Evolutionary conservation across 2,113 vertebrate genomes (phyloP), one percentile per base, ranked within the genome.

Genomic region (Camarhynchus parvulus): DNA sequence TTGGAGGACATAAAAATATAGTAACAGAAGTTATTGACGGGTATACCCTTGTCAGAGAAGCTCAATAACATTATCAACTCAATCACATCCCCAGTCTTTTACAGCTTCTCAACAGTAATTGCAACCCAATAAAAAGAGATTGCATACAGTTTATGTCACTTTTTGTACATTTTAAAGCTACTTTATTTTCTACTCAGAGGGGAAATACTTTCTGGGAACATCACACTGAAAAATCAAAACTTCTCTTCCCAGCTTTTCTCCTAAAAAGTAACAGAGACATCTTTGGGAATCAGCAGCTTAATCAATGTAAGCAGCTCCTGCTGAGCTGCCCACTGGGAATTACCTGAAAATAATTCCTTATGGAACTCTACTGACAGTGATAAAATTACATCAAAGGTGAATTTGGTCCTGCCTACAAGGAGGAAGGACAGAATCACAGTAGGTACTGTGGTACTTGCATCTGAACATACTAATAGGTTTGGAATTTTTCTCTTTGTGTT

Each of bases 41-140:
- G 31, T 56, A 24, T 55, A 72, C 25, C 50, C 81, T 82, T 85
- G 41, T 94, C 66, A 83, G 70, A 92, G 75, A 80, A 94, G 33
- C 55, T 91, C 81, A 76, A 50, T 58, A 91, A 74, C n/a, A 39
- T 87, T 84, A 89, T 47, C n/a, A 94, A 79, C 46, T 77, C 92
- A 90, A 93, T 90, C 69, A 81, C 22, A 81, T 92, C 11, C 49
- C 24, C 7, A 85, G 63, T 37, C 41, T 83, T 89, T 85, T 87
- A 94, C 37, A 92, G 74, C n/a, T 76, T 89, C 30, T 33, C 50
- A 82, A 68, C 24, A 72, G 41, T 69, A 91, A 64, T 50, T 50
- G 70, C 79, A 92, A 44, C 39, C 10, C 15, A 59, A 68, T 84
- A 87, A 41, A 88, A 93, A 95, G 61, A 59, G 69, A 92, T 37